Base-by-base conservation (phyloP, 1,140 invertebrate species). In the Calosoma granatense region DNA sequence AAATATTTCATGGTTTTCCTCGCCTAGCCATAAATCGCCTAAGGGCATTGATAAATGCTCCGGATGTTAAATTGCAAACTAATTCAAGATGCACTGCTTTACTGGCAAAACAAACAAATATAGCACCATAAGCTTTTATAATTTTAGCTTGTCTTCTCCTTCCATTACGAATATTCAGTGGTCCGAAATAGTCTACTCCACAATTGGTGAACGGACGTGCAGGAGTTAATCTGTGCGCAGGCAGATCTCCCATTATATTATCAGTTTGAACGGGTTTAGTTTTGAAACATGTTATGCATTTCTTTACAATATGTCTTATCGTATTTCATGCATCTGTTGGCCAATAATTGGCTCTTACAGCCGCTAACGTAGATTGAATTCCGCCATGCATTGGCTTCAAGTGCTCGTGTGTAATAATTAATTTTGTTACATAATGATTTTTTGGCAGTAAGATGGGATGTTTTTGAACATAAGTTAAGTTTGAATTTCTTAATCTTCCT, bases 401-500 rank as follows among this genome's bases (percentile, higher is more conserved):
- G 56, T 64, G 64, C 20, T 55, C 26, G 19, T 59, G n/a, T 26
- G 30, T 22, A 36, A 63, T 61, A 9, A 63, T 57, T 39, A 66
- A 54, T 12, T 56, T 56, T 0, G 61, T 60, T 1, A 66, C 56
- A 17, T 59, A 52, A 60, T 63, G 36, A 14, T 59, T 56, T 9
- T 14, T 21, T 6, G 67, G 67, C 20, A 74, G 57, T 23, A 75
- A 51, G 14, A 72, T 67, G 1, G 71, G 71, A 61, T 70, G 64
- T 53, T 67, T 68, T 30, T 59, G 53, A n/a, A 62, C 56, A 55
- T 65, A 56, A 2, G 64, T 36, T 4, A 73, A 4, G 9, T 61
- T 43, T 1, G 65, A 53, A 26, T 70, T 60, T 20, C 56, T 21
- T 14, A 74, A 56, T 20, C 72, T 30, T 9, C 73, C 72, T 4